Base-by-base conservation (phyloP, 2,797 vertebrate species). In the Helicolenus hilgendorfi region DNA sequence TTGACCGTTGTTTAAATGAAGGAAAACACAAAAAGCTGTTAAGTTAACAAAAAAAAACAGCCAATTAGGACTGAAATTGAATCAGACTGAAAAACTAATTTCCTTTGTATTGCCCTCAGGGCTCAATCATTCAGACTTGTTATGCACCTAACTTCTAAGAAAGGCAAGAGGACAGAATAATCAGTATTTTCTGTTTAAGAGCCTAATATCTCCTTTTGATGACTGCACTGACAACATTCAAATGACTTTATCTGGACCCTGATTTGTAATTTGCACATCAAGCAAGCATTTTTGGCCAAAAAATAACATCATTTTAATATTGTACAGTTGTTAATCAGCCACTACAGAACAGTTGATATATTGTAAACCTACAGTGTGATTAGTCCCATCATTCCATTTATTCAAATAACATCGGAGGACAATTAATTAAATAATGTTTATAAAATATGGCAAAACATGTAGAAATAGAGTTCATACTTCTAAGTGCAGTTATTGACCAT, bases 11-110 rank as follows among this genome's bases (percentile, higher is more conserved):
- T 78, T 69, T 78, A 70, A 88, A 69, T 82, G 20, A 64, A 68
- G 22, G 9, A 82, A 78, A 89, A 83, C 31, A 72, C 33, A 88
- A 79, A 76, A 86, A 78, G 7, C n/a, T 77, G 70, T 67, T 76
- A n/a, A 62, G 4, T 59, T 14, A 49, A 79, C 56, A 63, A 5
- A 55, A 55, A 62, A 7, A 56, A 59, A 72, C 6, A 60, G 33
- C 45, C 55, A 86, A 82, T 81, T 79, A 63, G 63, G 10, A 62
- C 7, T 11, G 3, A 83, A 87, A 90, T 64, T 75, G 24, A 92
- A 91, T 87, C 55, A 79, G 77, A 74, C 41, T 80, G 35, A 84
- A 91, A 79, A 81, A 55, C 41, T 53, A 83, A 91, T 86, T 84
- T 49, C 2, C 88, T 90, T 83, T 81, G 49, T 69, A 15, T 70